These are phyloP conservation scores for human (Homo sapiens) DNA, from an alignment of 2,113 vertebrate species.

Conservation along the genomic window DNA sequence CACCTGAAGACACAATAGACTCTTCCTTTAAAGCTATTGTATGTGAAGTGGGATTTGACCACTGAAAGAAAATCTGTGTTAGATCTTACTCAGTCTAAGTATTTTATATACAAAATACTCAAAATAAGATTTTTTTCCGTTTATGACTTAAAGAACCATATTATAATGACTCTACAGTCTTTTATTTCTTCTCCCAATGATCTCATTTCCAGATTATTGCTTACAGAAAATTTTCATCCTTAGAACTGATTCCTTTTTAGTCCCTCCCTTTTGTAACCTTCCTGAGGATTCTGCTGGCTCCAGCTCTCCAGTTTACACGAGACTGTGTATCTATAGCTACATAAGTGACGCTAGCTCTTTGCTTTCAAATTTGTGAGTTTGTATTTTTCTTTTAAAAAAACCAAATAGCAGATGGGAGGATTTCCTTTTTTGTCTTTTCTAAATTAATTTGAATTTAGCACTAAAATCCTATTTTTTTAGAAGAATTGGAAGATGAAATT, in stretches of 20 bases:
- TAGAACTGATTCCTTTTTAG: not conserved
- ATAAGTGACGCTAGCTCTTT: not conserved
- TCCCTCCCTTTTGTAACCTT: not conserved
- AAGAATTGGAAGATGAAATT: conserved; percentile 16
- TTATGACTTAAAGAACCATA: not conserved
- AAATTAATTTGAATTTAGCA: not conserved
- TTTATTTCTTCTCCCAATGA: not conserved
- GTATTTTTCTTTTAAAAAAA: not conserved
- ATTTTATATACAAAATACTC: not conserved
- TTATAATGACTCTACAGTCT: not conserved
- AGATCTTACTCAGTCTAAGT: not conserved
- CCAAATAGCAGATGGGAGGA: not conserved
- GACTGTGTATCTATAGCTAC: not conserved
- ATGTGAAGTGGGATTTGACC: not conserved
- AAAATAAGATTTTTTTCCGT: not conserved
- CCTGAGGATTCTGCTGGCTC: not conserved
- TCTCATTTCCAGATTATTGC: not conserved
- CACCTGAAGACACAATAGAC: not conserved
- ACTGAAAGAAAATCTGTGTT: not conserved
- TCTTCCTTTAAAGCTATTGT: not conserved
- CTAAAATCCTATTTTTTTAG: conserved; percentile 3
- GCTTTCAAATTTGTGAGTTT: not conserved
- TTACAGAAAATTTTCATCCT: not conserved
- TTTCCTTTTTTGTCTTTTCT: not conserved
- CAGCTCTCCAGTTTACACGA: rapidly evolving